Base-by-base conservation (phyloP, 2,113 vertebrate species). In the Barbus barbus region DNA sequence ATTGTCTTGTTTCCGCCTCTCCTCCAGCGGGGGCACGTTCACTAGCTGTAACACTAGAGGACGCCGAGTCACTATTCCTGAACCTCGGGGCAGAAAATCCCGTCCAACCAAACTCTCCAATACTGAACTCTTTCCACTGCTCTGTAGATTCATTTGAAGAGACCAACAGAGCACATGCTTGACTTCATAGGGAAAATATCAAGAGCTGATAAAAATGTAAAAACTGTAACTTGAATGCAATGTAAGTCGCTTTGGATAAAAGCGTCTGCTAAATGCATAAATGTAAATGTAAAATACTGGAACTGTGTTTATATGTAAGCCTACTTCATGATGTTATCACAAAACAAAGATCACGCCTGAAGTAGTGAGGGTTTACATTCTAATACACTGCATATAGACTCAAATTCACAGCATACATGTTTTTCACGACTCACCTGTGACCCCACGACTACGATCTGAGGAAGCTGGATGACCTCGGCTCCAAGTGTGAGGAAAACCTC, bases 41-140 rank as follows among this genome's bases (percentile, higher is more conserved):
- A 95, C 87, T 33, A 95, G 94, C 83, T 96, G 95, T 84, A 96
- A 86, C 90, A 95, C 92, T 33, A 96, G 92, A 18, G 94, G 95
- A 80, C 93, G 89, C 60, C 94, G 93, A 82, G 94, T 95, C 61
- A 95, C 93, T 86, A 96, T 92, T 88, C 95, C 95, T 46, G 93
- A 93, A 58, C 95, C 95, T 22, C 94, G 90, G 53, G 95, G 95
- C 89, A 95, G 88, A 86, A 96, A 96, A 81, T 95, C 93, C 31
- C 92, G 90, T 84, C 94, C 94, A 4, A 95, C 95, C 71, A 96
- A 89, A 77, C 94, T 94, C 90, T 95, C 94, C 89, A 96, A 56
- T 76, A 96, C 93, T 0, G 94, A 96, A 81, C 94, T 95, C 90
- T 96, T 96, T 26, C 94, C 95, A 82, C 95, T 94, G 88, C 95